These are phyloP conservation scores for Seriola dumerili DNA, from an alignment of 2,113 vertebrate genomes.

Conservation along the genomic window DNA sequence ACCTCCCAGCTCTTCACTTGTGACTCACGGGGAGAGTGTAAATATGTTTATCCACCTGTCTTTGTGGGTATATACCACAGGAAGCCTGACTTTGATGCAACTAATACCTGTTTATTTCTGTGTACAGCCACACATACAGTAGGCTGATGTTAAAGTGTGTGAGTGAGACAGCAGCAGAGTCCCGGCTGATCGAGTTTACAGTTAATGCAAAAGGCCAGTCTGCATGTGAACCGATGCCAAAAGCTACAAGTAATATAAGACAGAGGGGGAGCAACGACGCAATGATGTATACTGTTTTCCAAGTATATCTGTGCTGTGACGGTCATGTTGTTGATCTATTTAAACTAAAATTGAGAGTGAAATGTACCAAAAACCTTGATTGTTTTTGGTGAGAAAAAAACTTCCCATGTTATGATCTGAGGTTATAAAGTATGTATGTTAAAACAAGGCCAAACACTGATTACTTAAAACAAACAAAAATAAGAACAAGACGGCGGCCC, in stretches of 20 bases:
- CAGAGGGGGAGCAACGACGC: not conserved
- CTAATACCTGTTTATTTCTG: conserved; percentile 53
- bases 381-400: not conserved
- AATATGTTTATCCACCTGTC: conserved; percentile 50
- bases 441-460: not conserved
- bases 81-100: conserved; percentile 10
- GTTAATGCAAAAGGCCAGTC: not conserved
- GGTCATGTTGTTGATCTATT: conserved; percentile 4
- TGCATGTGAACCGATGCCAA: not conserved
- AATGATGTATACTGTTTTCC: not conserved
- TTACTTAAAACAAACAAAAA: not conserved
- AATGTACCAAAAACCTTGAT: not conserved
- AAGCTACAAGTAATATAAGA: conserved; percentile 18
- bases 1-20: conserved; percentile 29
- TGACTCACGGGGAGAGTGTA: conserved; percentile 4
- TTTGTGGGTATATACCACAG: conserved; percentile 1
- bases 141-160: not conserved
- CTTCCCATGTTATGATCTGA: no score
- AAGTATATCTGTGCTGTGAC: not conserved
- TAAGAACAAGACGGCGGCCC: not conserved
- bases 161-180: not conserved
- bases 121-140: not conserved
- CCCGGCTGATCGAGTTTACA: not conserved
- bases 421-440: not conserved
- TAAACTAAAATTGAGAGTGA: not conserved